A percentile compares a stretch with the other conserved stretches of the same genome.
These are phyloP conservation scores for Spodoptera frugiperda DNA, from an alignment of 1,140 invertebrate species.

Conservation along the genomic window DNA sequence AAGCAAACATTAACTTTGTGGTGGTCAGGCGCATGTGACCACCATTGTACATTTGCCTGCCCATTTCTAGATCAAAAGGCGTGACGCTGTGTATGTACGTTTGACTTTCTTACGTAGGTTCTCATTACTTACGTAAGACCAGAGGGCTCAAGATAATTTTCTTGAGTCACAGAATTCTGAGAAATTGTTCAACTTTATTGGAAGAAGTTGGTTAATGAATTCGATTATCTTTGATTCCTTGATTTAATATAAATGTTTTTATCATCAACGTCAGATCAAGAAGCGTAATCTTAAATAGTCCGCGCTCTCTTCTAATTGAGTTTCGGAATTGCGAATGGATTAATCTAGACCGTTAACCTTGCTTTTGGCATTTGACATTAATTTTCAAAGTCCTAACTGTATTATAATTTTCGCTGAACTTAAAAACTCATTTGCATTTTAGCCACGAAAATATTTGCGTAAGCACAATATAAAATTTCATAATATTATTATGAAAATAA, in stretches of 20 bases:
- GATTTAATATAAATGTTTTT: neutral
- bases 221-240: neutral
- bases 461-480: neutral
- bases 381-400: neutral
- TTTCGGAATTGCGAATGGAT: conserved; percentile 6
- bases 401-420: conserved; percentile 9
- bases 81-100: too few relatives aligned
- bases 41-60: too few relatives aligned
- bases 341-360: conserved; percentile 19
- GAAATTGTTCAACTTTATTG: too few relatives aligned
- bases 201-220: neutral
- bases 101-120: too few relatives aligned
- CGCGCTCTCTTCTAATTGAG: neutral
- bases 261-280: conserved; percentile 10
- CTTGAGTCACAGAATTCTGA: too few relatives aligned
- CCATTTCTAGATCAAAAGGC: too few relatives aligned
- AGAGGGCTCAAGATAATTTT: too few relatives aligned
- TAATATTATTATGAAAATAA: neutral
- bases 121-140: too few relatives aligned
- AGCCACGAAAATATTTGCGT: neutral
- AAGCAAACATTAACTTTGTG: too few relatives aligned
- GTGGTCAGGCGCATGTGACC: too few relatives aligned
- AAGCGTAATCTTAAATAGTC: neutral
- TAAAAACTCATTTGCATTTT: conserved; percentile 22
- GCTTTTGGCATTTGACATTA: neutral